Percentiles rank a stretch among this genome's conserved stretches.
Conservation (phyloP, 30 jellyfish, hydroid and myxozoan species). For the Sanderia malayensis region DNA sequence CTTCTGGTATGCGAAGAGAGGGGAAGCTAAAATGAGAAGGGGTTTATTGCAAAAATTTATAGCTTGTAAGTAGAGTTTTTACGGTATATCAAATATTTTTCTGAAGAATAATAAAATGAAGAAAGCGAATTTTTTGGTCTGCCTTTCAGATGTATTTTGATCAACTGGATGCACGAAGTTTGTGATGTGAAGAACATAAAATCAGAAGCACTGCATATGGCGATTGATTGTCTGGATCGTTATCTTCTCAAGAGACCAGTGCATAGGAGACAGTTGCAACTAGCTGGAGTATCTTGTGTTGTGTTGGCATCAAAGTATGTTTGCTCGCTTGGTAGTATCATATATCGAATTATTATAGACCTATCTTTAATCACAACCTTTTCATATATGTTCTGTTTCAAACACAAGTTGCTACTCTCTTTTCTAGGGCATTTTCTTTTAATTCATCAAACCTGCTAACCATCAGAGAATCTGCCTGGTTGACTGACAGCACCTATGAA, state of each 20-base stretch:
- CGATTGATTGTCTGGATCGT: conserved; percentile 85
- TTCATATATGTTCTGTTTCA: no score
- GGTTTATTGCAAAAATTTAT: no score
- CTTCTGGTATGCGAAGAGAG: no score
- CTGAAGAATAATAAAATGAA: no score
- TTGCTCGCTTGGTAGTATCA: no score
- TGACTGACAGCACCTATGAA: conserved; percentile 93
- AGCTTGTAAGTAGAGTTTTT: no score
- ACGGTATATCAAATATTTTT: no score
- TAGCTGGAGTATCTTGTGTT: conserved; percentile 74
- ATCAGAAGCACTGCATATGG: conserved; percentile 83
- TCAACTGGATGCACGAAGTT: conserved; percentile 97
- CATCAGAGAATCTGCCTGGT: conserved; percentile 95
- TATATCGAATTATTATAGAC: no score
- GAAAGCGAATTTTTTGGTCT: no score
- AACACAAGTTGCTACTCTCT: background rate
- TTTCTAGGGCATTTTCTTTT: conserved; percentile 67
- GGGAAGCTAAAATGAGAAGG: no score
- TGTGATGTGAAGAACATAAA: conserved; percentile 89
- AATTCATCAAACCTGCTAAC: conserved; percentile 68
- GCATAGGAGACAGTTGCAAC: conserved; percentile 76
- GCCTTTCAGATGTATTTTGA: conserved; percentile 66
- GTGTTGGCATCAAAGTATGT: conserved; percentile 64
- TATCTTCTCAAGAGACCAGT: conserved; percentile 67
- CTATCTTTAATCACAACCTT: no score